Evolutionary conservation across 2,113 vertebrate species (phyloP).

Genomic region (Takifugu bimaculatus): DNA sequence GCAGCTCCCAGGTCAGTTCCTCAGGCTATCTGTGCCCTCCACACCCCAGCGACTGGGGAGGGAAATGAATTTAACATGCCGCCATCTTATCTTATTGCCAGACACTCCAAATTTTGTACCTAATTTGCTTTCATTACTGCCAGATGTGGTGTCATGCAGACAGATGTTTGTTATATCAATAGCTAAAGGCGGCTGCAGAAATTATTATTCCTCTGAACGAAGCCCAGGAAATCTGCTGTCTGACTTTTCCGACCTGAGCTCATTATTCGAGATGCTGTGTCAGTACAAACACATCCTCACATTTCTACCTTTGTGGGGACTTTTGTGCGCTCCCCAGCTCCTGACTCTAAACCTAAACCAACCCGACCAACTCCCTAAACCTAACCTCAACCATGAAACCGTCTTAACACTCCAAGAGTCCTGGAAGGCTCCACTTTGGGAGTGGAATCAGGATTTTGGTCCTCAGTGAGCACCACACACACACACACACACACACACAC

Average conservation of each 20-base stretch:
- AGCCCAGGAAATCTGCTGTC: conserved; percentile 41
- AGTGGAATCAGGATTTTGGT: too few species aligned
- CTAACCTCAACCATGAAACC: too few species aligned
- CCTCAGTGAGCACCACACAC: too few species aligned
- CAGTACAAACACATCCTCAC: not conserved
- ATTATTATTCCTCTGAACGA: conserved; percentile 49
- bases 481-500: too few species aligned
- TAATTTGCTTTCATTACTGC: conserved; percentile 81
- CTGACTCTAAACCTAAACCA: too few species aligned
- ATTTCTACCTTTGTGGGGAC: too few species aligned
- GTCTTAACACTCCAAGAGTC: too few species aligned
- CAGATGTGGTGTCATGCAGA: conserved; percentile 80
- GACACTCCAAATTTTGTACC: conserved; percentile 74
- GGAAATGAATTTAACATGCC: conserved; percentile 75
- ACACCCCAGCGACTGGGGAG: conserved; percentile 55
- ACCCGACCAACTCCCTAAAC: too few species aligned
- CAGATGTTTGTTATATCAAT: conserved; percentile 71
- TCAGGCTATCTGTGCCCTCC: conserved; percentile 26
- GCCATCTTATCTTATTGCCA: conserved; percentile 75
- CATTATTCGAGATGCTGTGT: conserved; percentile 36
- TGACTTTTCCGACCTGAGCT: conserved; percentile 34
- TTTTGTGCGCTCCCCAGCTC: too few species aligned
- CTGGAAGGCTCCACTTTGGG: too few species aligned
- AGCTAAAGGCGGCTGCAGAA: conserved; percentile 48
- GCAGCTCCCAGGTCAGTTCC: conserved; percentile 48